Percentiles rank a stretch among this genome's conserved stretches.
phyloP scores from a whole-genome alignment of 2,113 vertebrate species.

The Nesogale talazaci region DNA sequence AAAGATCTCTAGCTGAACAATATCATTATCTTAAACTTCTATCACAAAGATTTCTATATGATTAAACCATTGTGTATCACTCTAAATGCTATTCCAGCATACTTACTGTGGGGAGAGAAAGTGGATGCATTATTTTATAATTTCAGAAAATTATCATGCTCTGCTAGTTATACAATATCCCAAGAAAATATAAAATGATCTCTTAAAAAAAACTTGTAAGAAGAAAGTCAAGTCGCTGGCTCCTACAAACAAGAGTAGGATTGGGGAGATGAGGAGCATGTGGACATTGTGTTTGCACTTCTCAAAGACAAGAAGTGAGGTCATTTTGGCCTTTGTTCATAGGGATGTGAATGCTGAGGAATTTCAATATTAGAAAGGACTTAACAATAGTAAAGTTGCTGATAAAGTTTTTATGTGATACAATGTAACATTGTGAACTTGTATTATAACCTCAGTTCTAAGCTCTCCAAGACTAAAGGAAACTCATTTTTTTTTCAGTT shows the following conservation, averaged over 20 bases:
- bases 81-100: neutral
- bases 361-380: neutral
- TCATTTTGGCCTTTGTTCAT: conserved; percentile 51
- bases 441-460: conserved; percentile 57
- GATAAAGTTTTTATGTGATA: conserved; percentile 67
- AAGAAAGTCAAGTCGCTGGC: neutral
- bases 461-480: conserved; percentile 32
- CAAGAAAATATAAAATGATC: neutral
- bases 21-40: neutral
- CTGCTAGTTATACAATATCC: neutral
- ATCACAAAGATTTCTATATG: neutral
- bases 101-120: neutral
- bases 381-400: conserved; percentile 60
- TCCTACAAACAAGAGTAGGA: neutral
- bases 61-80: neutral
- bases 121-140: neutral
- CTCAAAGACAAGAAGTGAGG: neutral
- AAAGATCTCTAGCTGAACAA: neutral
- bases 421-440: conserved; percentile 47
- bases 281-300: conserved; percentile 62
- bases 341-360: conserved; percentile 64
- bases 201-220: neutral
- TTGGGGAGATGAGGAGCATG: neutral
- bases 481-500: too few relatives aligned
- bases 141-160: neutral